Conservation (phyloP, 2,888 invertebrate genomes). For the Apotomis turbidana region DNA sequence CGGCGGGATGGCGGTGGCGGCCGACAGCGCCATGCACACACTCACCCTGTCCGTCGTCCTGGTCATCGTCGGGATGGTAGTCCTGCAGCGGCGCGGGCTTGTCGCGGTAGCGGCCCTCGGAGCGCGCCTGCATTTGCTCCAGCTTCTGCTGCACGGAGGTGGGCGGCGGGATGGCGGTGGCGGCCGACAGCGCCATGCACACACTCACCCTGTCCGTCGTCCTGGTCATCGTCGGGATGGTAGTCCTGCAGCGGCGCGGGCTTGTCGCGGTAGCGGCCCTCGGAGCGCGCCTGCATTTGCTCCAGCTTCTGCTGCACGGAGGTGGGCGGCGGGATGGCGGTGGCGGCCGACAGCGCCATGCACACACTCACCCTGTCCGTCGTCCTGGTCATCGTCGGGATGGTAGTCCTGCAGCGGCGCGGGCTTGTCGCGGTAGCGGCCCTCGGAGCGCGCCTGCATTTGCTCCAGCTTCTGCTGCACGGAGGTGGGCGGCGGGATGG, state of each 20-base stretch:
- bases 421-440: too few species aligned
- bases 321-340: too few species aligned
- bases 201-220: neutral
- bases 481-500: too few species aligned
- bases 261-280: neutral
- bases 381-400: too few species aligned
- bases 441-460: neutral
- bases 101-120: neutral
- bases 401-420: too few species aligned
- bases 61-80: too few species aligned
- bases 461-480: neutral
- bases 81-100: too few species aligned
- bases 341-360: too few species aligned
- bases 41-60: neutral
- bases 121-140: neutral
- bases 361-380: neutral
- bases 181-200: conserved; percentile 69
- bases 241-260: too few species aligned
- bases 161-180: conserved; percentile 48
- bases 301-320: neutral
- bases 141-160: neutral
- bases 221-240: too few species aligned
- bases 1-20: conserved; percentile 55
- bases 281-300: neutral
- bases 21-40: conserved; percentile 65